Percentiles rank a stretch among this genome's conserved stretches.
phyloP scores from a whole-genome alignment of 1,140 invertebrate genomes.

The Condylostylus longicornis region DNA sequence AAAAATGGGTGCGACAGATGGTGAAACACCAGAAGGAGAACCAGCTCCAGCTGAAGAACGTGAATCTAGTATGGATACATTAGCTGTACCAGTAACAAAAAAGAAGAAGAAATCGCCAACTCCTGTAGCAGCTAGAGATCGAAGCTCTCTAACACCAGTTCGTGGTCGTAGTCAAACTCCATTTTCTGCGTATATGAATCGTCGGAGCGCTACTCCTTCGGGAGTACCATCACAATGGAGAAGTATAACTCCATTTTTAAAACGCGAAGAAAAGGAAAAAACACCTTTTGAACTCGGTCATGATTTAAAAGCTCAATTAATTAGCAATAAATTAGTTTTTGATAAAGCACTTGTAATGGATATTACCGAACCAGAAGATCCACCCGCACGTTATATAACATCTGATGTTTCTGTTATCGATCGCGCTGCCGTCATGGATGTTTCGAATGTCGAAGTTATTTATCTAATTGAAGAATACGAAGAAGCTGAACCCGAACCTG shows the following conservation, averaged over 20 bases:
- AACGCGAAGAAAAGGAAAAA: constrained; percentile 31
- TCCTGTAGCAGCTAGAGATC: constrained; percentile 25
- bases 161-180: constrained; percentile 29
- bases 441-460: constrained; percentile 32
- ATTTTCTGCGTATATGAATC: constrained; percentile 23
- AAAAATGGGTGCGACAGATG: constrained; percentile 27
- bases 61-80: constrained; percentile 18
- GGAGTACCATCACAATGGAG: constrained; percentile 30
- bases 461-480: constrained; percentile 31
- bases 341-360: constrained; percentile 31
- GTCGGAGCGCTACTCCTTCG: constrained; percentile 25
- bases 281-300: constrained; percentile 29
- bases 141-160: constrained; percentile 27
- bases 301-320: constrained; percentile 26
- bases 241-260: constrained; percentile 29
- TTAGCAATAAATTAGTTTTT: constrained; percentile 29
- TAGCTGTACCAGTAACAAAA: constrained; percentile 24
- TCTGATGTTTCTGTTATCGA: constrained; percentile 31
- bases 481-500: constrained; percentile 22
- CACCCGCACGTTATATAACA: constrained; percentile 31
- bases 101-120: constrained; percentile 29
- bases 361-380: constrained; percentile 24
- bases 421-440: constrained; percentile 32
- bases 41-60: constrained; percentile 15
- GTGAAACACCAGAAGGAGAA: constrained; percentile 19